Conservation (phyloP, 2,888 invertebrate species). For the Synanthedon andrenaeformis region DNA sequence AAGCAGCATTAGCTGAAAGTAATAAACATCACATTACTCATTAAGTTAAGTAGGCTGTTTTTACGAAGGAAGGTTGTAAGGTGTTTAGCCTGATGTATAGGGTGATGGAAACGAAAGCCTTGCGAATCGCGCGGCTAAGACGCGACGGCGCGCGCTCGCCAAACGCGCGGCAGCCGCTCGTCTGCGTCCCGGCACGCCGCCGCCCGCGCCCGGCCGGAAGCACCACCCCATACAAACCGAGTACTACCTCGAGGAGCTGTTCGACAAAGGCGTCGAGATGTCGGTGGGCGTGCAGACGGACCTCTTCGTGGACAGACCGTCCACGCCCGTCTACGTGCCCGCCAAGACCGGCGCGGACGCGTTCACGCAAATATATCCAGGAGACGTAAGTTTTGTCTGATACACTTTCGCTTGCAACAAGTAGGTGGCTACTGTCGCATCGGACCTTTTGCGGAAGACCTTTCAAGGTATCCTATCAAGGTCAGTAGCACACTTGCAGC, state of each 20-base stretch:
- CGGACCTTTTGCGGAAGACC: too few relatives aligned
- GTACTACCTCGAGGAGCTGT: constrained; percentile 86
- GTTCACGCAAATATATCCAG: constrained; percentile 88
- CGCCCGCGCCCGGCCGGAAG: constrained; percentile 83
- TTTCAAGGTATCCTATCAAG: too few relatives aligned
- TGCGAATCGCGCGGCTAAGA: constrained; percentile 52
- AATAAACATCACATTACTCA: too few relatives aligned
- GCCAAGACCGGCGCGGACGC: constrained; percentile 84
- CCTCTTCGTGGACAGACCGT: constrained; percentile 84
- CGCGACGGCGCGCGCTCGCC: constrained; percentile 76
- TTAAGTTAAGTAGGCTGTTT: too few relatives aligned
- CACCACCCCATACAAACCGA: constrained; percentile 94
- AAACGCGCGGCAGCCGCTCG: constrained; percentile 81
- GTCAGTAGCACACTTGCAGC: too few relatives aligned
- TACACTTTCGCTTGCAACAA: neutral
- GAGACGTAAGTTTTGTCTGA: constrained; percentile 74
- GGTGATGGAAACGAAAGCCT: constrained; percentile 55
- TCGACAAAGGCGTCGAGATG: constrained; percentile 79
- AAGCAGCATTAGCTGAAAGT: too few relatives aligned
- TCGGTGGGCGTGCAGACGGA: constrained; percentile 90
- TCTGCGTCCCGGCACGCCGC: constrained; percentile 76
- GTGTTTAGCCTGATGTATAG: constrained; percentile 15
- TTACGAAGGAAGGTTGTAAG: too few relatives aligned
- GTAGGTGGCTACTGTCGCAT: neutral
- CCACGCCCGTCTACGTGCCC: constrained; percentile 82